Base-by-base conservation (phyloP, 2,797 vertebrate genomes). In the Distichodus sexfasciatus region DNA sequence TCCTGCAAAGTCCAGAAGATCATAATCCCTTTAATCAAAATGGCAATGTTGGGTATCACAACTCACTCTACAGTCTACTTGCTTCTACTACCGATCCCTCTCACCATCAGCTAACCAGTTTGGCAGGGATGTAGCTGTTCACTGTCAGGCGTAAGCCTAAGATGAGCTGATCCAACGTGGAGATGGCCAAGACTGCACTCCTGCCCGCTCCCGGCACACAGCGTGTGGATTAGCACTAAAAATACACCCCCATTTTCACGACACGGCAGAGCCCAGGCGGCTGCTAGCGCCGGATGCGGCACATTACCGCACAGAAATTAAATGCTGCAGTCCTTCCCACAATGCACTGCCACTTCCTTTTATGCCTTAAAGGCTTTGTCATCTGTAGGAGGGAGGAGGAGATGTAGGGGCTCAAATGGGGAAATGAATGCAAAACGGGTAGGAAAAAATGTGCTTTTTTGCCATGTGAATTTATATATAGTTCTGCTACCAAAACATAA, bases 141-240 rank as follows among this genome's bases (percentile, higher is more conserved):
- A 2, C n/a, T 44, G 6, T 43, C 15, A 44, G 55, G 21, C 21
- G 17, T 26, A 6, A 24, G 40, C 6, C 8, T 5, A 46, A 36
- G 6, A 58, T 24, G n/a, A 63, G 40, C 75, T 69, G 60, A 74
- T 53, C 36, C 15, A 36, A 15, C 1, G 15, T 24, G 23, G 17
- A n/a, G 3, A 35, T 26, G 31, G 24, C 36, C 21, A 43, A 58
- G 31, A 14, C 43, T 15, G 41, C 36, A 38, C 21, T 38, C 46
- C 6, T 44, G 64, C 72, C 12, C 64, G 38, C 41, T 58, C 29
- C 2, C 9, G 59, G 61, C 69, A 40, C 69, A 69, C 54, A 29
- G 47, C 41, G 17, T 26, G 38, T 29, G 44, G 66, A 80, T 76
- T 65, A 73, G 44, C 14, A 23, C 74, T 77, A 73, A 77, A 79